Evolutionary conservation across 2,113 vertebrate species (phyloP).

Genomic region (Thermophis baileyi): DNA sequence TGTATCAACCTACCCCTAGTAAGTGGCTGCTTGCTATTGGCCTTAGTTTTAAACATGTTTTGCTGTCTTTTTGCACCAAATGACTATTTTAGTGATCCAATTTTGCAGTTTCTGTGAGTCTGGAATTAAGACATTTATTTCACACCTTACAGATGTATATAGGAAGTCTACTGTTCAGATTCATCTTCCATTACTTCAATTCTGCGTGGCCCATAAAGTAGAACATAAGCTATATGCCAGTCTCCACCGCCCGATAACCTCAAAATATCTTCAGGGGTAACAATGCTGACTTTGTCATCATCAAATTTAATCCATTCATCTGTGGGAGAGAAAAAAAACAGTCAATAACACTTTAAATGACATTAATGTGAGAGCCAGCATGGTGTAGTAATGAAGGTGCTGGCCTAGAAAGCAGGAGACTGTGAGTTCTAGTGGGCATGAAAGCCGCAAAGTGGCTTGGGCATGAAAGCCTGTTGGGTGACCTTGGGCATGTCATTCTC

Average conservation of each 20-base stretch:
- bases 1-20: conserved; percentile 29
- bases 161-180: conserved; percentile 75
- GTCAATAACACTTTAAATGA: background rate
- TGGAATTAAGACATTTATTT: conserved; percentile 83
- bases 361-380: background rate
- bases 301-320: conserved; percentile 99
- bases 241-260: conserved; percentile 95
- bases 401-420: background rate
- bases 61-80: conserved; percentile 44
- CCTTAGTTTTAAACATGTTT: conserved; percentile 43
- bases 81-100: conserved; percentile 56
- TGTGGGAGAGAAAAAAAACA: conserved; percentile 54
- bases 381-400: background rate
- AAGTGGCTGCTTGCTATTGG: conserved; percentile 39
- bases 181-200: conserved; percentile 84
- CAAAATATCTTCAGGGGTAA: conserved; percentile 94
- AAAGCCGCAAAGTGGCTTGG: background rate
- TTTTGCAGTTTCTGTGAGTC: conserved; percentile 62
- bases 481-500: background rate
- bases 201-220: conserved; percentile 93
- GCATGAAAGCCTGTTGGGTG: background rate
- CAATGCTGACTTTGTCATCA: conserved; percentile 96
- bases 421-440: background rate
- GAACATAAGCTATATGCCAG: conserved; percentile 98
- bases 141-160: conserved; percentile 91